A percentile compares a stretch with the other conserved stretches of the same genome.
Evolutionary conservation across 2,113 vertebrate species (phyloP).

Genomic region (Mellivora capensis): DNA sequence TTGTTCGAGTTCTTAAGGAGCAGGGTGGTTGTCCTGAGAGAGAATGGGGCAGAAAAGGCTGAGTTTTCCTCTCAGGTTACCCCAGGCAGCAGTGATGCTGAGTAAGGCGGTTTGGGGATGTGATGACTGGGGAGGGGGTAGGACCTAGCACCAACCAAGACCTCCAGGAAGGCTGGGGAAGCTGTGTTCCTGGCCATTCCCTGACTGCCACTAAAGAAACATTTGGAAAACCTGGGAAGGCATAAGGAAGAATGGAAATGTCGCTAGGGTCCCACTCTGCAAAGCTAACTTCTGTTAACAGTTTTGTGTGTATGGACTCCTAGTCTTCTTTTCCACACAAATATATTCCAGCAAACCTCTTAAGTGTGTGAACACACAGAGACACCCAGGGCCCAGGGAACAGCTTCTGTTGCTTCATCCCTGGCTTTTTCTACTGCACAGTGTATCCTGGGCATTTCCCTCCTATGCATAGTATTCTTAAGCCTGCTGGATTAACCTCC

Average conservation of each 20-base stretch:
- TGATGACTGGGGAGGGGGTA: neutral
- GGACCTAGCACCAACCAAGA: neutral
- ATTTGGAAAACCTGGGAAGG: neutral
- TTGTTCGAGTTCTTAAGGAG: neutral
- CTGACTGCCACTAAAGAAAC: neutral
- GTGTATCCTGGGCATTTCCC: neutral
- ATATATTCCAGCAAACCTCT: neutral
- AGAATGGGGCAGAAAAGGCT: neutral
- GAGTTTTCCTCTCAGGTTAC: neutral
- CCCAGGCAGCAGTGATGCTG: neutral
- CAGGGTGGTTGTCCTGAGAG: neutral
- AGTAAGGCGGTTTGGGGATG: neutral
- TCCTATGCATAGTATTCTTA: neutral
- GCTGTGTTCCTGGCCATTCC: neutral
- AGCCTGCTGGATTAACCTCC: constrained; percentile 46
- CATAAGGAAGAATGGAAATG: neutral
- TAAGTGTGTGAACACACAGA: neutral
- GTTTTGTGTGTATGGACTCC: neutral
- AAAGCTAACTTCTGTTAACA: neutral
- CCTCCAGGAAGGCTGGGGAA: neutral
- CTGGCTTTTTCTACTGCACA: constrained; percentile 34
- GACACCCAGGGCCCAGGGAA: neutral
- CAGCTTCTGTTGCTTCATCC: neutral
- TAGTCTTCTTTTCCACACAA: neutral
- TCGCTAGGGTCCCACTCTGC: neutral